A percentile compares a stretch with the other conserved stretches of the same genome.
These are phyloP conservation scores for Mythimna albipuncta DNA, from an alignment of 2,888 invertebrate genomes.

Conservation along the genomic window DNA sequence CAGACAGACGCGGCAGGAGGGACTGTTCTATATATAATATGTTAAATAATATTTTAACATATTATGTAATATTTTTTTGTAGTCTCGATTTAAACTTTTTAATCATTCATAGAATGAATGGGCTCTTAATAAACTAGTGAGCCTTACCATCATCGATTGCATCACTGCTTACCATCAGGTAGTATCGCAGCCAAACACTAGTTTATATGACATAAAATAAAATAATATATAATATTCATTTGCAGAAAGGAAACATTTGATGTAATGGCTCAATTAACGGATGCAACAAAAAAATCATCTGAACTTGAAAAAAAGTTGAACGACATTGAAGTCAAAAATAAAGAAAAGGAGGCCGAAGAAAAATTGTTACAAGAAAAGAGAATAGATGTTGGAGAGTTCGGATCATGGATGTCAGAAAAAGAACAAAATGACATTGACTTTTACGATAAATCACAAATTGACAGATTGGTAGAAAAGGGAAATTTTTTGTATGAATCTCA, in stretches of 20 bases:
- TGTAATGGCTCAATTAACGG: conserved; percentile 79
- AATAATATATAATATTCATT: conserved; percentile 3
- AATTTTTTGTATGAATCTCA: conserved; percentile 78
- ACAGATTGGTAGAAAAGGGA: conserved; percentile 70
- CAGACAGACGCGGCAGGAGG: too few species aligned
- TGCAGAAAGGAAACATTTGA: conserved; percentile 85
- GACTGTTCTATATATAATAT: too few species aligned
- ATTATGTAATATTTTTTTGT: background rate
- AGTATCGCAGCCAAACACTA: too few species aligned
- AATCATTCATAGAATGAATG: background rate
- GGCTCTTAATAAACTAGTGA: too few species aligned
- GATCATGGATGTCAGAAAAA: conserved; percentile 80
- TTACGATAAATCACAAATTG: conserved; percentile 72
- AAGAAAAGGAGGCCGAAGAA: conserved; percentile 62
- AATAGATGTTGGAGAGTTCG: conserved; percentile 74
- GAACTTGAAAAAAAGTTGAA: conserved; percentile 79
- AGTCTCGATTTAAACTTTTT: background rate
- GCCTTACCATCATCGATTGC: too few species aligned
- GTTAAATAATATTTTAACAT: too few species aligned
- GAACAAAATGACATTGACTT: conserved; percentile 74
- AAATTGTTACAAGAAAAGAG: conserved; percentile 46
- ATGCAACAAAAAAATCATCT: conserved; percentile 79
- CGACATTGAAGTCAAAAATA: conserved; percentile 72
- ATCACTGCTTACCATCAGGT: too few species aligned
- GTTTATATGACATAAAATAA: too few species aligned